Base-by-base conservation (phyloP, 1,140 invertebrate genomes). In the Zelostemma sp. region DNA sequence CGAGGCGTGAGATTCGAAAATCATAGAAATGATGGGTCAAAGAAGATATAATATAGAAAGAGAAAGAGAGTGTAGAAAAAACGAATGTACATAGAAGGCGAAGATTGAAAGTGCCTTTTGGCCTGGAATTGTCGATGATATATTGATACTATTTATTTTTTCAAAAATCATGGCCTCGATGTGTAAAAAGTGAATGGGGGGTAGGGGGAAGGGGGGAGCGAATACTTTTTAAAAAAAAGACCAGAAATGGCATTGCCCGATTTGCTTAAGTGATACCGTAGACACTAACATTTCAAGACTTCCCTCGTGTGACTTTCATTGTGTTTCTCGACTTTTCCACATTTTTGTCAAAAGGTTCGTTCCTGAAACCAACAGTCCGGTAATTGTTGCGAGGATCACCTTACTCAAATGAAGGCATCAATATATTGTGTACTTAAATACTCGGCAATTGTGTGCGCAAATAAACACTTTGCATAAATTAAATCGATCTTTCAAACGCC, bases 391-490 rank as follows among this genome's bases (percentile, higher is more conserved):
- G 33, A 59, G 43, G 49, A 28, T 61, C 28, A 45, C 53, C n/a
- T n/a, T 11, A 62, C 45, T 38, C 59, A 64, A 65, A 28, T 47
- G 46, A 62, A 65, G 54, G 54, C 35, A 65, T 70, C 64, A 65
- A 64, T 60, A 61, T 61, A 70, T 33, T 65, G 57, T 70, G 47
- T 61, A 70, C 64, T 70, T 61, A 53, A 59, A 59, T 28, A 28
- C 49, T 64, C 64, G 64, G 67, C 61, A 53, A 70, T 61, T 70
- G 58, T 70, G 54, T 70, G 57, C 58, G 62, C 60, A 57, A 70
- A 70, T 70, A 70, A 70, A 70, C 49, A 70, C 54, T 70, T 70
- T 65, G 66, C 66, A 68, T 63, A 68, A 62, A 63, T 53, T 41
- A 50, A 28, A 28, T 4, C 25, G 25, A 28, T 28, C 25, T 28